Base-by-base conservation (phyloP, 2,113 vertebrate species). In the Hippocampus zosterae region DNA sequence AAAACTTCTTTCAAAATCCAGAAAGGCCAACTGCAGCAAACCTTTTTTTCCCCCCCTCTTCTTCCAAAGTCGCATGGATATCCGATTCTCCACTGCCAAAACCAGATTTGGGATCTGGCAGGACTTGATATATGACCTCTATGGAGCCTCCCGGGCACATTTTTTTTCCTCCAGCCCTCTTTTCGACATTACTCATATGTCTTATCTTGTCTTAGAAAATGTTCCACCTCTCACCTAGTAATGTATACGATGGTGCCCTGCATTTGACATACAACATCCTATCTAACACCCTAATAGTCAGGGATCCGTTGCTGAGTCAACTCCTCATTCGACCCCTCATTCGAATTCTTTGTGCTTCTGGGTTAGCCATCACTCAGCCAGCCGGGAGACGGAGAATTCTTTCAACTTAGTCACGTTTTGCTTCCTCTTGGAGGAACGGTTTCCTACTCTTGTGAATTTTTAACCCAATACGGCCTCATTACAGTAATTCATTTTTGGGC, bases 291-390 rank as follows among this genome's bases (percentile, higher is more conserved):
- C 55, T 80, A 67, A 84, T 79, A 69, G 78, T 65, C 29, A 4
- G 55, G 71, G 75, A 77, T 75, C 23, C 27, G 81, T 81, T 69
- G 71, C 75, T 21, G 71, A 64, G 72, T 72, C 59, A 76, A 72
- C 67, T 68, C 65, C 71, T 77, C 57, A 75, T 75, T 75, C 63
- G 66, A 46, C 71, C 75, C 80, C 62, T 55, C n/a, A 40, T 25
- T 25, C 33, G 41, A 33, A 16, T 68, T 77, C 64, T 78, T 75
- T 74, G 2, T 60, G 68, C 72, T 68, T 65, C 71, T 2, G 75
- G 85, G 80, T 87, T 81, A 87, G 53, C 29, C 85, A 81, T 90
- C 88, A 88, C 84, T 90, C 89, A 89, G 77, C 82, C 25, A 5
- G 53, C 77, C 77, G 72, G 73, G 56, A 81, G 81, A 85, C 55